Evolutionary conservation across 2,797 vertebrate species (phyloP).

Genomic region (Bucorvus abyssinicus): DNA sequence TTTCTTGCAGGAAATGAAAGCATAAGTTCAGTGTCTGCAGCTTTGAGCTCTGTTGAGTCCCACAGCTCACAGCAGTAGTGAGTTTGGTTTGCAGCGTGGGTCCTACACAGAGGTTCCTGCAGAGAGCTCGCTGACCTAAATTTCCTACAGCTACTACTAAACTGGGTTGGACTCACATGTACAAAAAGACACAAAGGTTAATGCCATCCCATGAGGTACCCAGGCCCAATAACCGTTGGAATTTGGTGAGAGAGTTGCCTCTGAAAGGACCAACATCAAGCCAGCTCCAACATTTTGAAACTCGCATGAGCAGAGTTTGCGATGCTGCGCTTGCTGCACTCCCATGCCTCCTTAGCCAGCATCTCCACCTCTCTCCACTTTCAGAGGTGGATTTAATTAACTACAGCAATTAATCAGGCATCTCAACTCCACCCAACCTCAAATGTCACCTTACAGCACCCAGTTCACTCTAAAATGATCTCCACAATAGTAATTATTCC

Average conservation of each 20-base stretch:
- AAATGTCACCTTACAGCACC: constrained; percentile 11
- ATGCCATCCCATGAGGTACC: neutral
- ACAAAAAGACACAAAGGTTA: neutral
- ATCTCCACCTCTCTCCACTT: neutral
- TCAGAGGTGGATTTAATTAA: constrained; percentile 35
- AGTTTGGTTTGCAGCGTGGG: neutral
- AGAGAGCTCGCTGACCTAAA: neutral
- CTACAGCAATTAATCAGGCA: constrained; percentile 9
- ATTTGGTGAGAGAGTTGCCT: neutral
- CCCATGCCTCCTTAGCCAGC: neutral
- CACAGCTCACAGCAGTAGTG: neutral
- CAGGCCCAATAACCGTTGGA: neutral
- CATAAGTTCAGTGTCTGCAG: neutral
- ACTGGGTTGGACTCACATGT: neutral
- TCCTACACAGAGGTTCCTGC: neutral
- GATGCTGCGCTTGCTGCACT: neutral
- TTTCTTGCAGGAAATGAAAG: neutral
- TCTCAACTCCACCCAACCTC: constrained; percentile 30
- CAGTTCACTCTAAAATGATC: neutral
- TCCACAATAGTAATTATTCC: neutral
- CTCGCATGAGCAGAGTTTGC: neutral
- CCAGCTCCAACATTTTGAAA: neutral
- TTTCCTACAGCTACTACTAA: neutral
- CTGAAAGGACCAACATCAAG: neutral
- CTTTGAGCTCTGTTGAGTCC: neutral